A percentile compares a stretch with the other conserved stretches of the same genome.
phyloP scores from a whole-genome alignment of 2,797 vertebrate genomes.

The Hippocampus kuda region DNA sequence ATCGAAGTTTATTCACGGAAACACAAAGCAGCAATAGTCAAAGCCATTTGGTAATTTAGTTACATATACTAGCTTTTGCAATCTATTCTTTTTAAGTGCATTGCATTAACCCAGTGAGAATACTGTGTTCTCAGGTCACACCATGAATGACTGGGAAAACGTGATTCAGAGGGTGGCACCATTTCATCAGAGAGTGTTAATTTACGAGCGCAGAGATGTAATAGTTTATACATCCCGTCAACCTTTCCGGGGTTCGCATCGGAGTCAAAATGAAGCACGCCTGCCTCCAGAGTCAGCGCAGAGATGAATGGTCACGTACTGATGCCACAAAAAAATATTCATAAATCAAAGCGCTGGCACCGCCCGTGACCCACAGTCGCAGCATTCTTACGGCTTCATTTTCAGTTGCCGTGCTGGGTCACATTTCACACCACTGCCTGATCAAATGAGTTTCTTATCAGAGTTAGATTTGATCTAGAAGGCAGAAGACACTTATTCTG shows the following conservation, averaged over 20 bases:
- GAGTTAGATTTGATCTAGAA: constrained; percentile 13
- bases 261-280: constrained; percentile 32
- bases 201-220: constrained; percentile 24
- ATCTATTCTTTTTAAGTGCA: not conserved
- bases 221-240: constrained; percentile 44
- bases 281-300: constrained; percentile 30
- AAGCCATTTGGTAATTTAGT: not conserved
- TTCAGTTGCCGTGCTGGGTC: constrained; percentile 23
- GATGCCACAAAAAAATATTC: constrained; percentile 3
- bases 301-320: constrained; percentile 44
- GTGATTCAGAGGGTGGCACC: constrained; percentile 44
- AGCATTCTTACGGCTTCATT: constrained; percentile 16
- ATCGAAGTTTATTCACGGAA: not conserved
- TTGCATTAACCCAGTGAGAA: constrained; percentile 14
- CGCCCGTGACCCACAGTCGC: constrained; percentile 12
- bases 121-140: constrained; percentile 27
- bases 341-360: constrained; percentile 26
- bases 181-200: constrained; percentile 37
- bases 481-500: not conserved
- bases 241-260: constrained; percentile 30
- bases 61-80: not conserved
- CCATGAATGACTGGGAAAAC: constrained; percentile 25
- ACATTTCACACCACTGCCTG: constrained; percentile 24
- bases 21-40: not conserved
- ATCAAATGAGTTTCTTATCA: constrained; percentile 30